Evolutionary conservation across 2,113 vertebrate genomes (phyloP), one percentile per base, ranked within the genome.

Genomic region (Gila orcuttii): DNA sequence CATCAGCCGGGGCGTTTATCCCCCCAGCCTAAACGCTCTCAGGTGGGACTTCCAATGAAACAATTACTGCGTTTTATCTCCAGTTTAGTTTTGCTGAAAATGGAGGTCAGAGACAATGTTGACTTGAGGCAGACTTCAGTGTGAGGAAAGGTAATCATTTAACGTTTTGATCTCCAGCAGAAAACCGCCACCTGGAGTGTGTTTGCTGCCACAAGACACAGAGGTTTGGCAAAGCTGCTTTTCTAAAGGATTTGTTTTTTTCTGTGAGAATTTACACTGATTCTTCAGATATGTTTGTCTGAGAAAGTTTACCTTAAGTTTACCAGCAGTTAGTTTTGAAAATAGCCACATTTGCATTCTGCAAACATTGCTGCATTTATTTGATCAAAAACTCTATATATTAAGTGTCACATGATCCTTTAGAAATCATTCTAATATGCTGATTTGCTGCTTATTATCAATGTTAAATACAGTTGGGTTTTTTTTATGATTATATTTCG

Each of bases 11-110:
- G 7, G 3, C 68, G 0, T 83, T 83, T 74, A 31, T 55, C 68
- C 68, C 68, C 33, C 50, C 6, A 73, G 68, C 50, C 33, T 73
- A 83, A 57, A 19, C 28, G n/a, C 19, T 82, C 80, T 69, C 80
- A 82, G 80, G 80, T 82, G 80, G 80, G 62, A 69, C 62, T 82
- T 66, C 39, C 80, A 69, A 52, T 69, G 62, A 82, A 82, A 82
- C 80, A 68, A 82, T 82, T 82, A 52, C 28, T 52, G 62, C 45
- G 31, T 83, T 73, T 83, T 74, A 74, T 57, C 28, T 55, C 11
- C 66, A 73, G 68, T 59, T 71, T 83, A 57, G 68, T 69, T 83
- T 59, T 25, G 23, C 28, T 39, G 66, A n/a, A 83, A 31, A 73
- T 57, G 33, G 82, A 83, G 82, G 82, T 83, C 50, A 73, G 33